Conservation (phyloP, 2,888 invertebrate species). For the Homarus gammarus region DNA sequence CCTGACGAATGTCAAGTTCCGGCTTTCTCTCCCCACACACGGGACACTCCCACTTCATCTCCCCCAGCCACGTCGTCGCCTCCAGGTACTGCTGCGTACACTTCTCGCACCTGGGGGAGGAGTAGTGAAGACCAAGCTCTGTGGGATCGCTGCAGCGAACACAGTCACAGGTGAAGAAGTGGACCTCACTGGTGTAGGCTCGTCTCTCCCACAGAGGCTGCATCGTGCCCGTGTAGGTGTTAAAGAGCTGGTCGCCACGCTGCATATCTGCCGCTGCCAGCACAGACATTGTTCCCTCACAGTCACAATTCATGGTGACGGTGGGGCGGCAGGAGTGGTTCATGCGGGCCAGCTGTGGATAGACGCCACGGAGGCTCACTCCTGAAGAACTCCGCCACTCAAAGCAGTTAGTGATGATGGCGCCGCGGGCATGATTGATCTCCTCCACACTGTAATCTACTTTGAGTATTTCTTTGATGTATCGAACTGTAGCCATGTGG, state of each 20-base stretch:
- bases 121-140: slow-evolving; percentile 66
- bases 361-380: slow-evolving; percentile 69
- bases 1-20: slow-evolving; percentile 46
- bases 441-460: slow-evolving; percentile 47
- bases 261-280: slow-evolving; percentile 54
- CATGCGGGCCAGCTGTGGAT: slow-evolving; percentile 58
- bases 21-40: slow-evolving; percentile 24
- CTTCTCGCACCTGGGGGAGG: slow-evolving; percentile 60
- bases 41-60: slow-evolving; percentile 65
- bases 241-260: slow-evolving; percentile 50
- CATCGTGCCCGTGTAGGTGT: slow-evolving; percentile 57
- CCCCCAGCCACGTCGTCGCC: slow-evolving; percentile 53
- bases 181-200: slow-evolving; percentile 49
- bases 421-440: slow-evolving; percentile 60
- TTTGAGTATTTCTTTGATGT: slow-evolving; percentile 62
- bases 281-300: slow-evolving; percentile 52
- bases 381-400: slow-evolving; percentile 49
- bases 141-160: slow-evolving; percentile 66
- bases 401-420: slow-evolving; percentile 69
- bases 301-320: slow-evolving; percentile 62
- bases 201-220: slow-evolving; percentile 69
- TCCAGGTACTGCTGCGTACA: slow-evolving; percentile 56
- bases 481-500: slow-evolving; percentile 63
- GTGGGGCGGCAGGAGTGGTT: slow-evolving; percentile 74
- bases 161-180: slow-evolving; percentile 73